Conservation (phyloP, 2,888 invertebrate genomes). For the Orchesella flavescens region DNA sequence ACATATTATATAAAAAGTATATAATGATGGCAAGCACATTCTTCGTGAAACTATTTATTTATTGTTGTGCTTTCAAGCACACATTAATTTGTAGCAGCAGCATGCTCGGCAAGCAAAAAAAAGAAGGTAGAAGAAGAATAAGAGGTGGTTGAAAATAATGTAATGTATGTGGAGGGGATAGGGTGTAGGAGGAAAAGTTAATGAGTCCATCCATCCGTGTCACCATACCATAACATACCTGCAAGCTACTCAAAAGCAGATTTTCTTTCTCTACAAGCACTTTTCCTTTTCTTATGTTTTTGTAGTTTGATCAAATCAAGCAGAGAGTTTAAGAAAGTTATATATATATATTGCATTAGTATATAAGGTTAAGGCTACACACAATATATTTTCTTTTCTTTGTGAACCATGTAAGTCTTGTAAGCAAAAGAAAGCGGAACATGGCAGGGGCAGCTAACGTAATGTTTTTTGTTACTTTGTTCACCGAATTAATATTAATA, state of each 20-base stretch:
- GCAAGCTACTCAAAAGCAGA: slow-evolving; percentile 21
- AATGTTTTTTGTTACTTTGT: background rate
- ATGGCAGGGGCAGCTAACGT: slow-evolving; percentile 16
- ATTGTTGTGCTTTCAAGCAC: background rate
- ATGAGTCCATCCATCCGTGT: slow-evolving; percentile 62
- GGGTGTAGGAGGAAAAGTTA: slow-evolving; percentile 39
- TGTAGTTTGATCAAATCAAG: background rate
- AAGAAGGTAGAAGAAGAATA: background rate
- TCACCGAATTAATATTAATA: slow-evolving; percentile 55
- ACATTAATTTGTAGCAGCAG: slow-evolving; percentile 37
- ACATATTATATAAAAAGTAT: background rate
- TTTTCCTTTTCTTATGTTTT: slow-evolving; percentile 5
- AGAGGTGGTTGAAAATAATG: background rate
- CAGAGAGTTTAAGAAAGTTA: no score
- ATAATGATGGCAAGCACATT: background rate
- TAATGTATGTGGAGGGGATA: background rate
- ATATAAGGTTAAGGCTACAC: no score
- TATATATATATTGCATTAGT: no score
- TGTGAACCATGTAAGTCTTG: no score
- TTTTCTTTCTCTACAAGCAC: slow-evolving; percentile 35
- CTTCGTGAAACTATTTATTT: background rate
- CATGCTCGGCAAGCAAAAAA: background rate
- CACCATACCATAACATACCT: slow-evolving; percentile 31
- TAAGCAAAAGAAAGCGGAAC: background rate
- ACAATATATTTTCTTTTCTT: no score